phyloP scores from a whole-genome alignment of 2,113 vertebrate species.

The Probosciger aterrimus region DNA sequence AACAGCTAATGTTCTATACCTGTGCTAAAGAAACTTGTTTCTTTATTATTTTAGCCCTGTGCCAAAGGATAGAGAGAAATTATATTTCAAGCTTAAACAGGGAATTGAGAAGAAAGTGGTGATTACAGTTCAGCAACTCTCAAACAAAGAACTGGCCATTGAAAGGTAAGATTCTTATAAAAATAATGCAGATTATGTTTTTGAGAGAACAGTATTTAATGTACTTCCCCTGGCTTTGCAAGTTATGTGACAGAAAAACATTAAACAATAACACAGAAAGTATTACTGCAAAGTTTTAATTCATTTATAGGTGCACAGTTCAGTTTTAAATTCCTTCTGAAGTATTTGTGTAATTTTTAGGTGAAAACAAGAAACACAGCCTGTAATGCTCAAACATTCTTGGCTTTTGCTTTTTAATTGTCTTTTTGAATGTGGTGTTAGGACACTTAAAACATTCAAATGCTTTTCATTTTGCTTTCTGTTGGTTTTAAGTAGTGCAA shows the following conservation, averaged over 20 bases:
- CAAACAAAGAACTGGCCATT: conserved; percentile 92
- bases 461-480: neutral
- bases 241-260: neutral
- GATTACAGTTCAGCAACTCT: conserved; percentile 91
- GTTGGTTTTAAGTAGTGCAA: neutral
- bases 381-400: neutral
- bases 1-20: neutral
- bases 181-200: neutral
- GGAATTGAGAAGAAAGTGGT: conserved; percentile 92
- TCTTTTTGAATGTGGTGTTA: neutral
- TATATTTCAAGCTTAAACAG: conserved; percentile 96
- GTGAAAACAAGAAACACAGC: neutral
- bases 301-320: neutral
- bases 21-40: neutral
- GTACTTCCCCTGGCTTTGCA: neutral
- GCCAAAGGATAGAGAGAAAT: conserved; percentile 96
- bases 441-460: neutral
- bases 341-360: neutral
- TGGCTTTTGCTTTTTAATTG: neutral
- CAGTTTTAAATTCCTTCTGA: neutral
- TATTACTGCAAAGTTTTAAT: neutral
- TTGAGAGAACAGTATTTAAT: neutral
- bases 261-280: neutral
- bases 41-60: conserved; percentile 81
- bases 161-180: conserved; percentile 82